These are phyloP conservation scores for Deroplatys truncata DNA, from an alignment of 2,888 invertebrate species.

Conservation along the genomic window DNA sequence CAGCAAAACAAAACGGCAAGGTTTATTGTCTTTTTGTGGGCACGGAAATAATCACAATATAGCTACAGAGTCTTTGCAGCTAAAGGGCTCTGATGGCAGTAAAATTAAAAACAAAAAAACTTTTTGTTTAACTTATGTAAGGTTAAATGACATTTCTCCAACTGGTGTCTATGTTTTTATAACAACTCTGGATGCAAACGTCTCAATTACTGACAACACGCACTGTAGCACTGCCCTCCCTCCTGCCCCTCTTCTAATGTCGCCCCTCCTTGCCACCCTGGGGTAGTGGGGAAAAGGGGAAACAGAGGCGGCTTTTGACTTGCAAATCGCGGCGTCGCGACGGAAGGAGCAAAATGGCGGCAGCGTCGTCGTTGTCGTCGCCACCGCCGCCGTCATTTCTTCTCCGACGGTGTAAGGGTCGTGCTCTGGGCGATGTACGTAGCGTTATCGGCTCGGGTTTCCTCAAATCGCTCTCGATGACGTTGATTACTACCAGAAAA, in stretches of 20 bases:
- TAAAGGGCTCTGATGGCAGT: background rate
- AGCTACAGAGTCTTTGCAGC: background rate
- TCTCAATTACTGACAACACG: background rate
- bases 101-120: background rate
- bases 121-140: background rate
- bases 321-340: slow-evolving; percentile 11
- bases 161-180: background rate
- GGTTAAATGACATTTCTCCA: background rate
- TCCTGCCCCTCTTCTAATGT: background rate
- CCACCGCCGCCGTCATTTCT: background rate
- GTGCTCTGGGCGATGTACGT: background rate
- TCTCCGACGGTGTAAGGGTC: background rate
- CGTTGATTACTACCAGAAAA: background rate
- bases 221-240: background rate
- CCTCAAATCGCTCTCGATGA: background rate
- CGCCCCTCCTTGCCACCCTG: background rate
- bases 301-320: slow-evolving; percentile 16
- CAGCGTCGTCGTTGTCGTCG: background rate
- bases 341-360: background rate
- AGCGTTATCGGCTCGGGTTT: background rate
- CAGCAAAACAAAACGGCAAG: background rate
- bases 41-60: background rate
- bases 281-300: background rate
- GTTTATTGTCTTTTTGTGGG: background rate
- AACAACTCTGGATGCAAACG: background rate